A percentile compares a stretch with the other conserved stretches of the same genome.
Evolutionary conservation across 2,797 vertebrate genomes (phyloP).

Genomic region (Erethizon dorsatum): DNA sequence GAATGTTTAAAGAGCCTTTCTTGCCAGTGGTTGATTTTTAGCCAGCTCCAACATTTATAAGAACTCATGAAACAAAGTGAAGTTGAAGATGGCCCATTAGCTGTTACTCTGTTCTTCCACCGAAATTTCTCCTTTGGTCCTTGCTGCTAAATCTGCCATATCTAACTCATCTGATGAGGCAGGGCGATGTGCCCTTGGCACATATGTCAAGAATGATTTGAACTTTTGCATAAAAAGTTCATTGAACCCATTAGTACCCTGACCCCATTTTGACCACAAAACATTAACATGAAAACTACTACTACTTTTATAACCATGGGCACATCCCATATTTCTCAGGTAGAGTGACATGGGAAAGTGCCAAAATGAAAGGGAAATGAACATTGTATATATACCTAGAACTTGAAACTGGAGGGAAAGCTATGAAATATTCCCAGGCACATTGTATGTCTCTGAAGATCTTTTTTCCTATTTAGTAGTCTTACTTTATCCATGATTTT

Average conservation of each 20-base stretch:
- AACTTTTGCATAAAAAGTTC: background rate
- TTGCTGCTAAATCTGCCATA: background rate
- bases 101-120: background rate
- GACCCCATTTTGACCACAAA: background rate
- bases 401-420: background rate
- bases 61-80: constrained; percentile 60
- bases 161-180: background rate
- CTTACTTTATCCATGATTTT: background rate
- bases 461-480: background rate
- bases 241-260: too few relatives aligned
- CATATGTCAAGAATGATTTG: background rate
- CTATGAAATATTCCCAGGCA: background rate
- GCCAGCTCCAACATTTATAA: constrained; percentile 55
- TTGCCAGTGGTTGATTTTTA: constrained; percentile 76
- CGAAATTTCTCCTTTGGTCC: background rate
- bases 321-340: background rate
- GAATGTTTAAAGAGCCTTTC: constrained; percentile 52
- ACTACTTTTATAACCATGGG: background rate
- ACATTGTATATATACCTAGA: background rate
- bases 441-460: background rate
- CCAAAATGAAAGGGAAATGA: background rate
- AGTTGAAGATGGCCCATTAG: background rate
- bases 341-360: background rate
- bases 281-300: background rate
- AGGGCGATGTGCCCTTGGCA: background rate